Evolutionary conservation across 2,797 vertebrate genomes (phyloP).

Genomic region (Adrianichthys oophorus): DNA sequence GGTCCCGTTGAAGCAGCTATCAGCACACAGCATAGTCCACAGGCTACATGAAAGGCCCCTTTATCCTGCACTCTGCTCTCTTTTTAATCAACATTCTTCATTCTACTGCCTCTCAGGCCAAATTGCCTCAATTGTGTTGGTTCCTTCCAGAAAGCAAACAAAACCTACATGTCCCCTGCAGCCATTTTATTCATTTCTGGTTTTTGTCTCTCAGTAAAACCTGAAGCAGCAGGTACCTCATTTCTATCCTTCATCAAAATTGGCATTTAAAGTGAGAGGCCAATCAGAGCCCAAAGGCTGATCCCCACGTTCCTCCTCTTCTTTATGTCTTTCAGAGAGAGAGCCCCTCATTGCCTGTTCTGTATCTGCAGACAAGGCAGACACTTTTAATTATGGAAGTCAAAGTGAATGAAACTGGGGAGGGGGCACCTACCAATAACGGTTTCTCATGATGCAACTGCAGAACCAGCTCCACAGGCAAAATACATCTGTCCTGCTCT

Average conservation of each 20-base stretch:
- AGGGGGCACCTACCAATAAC: constrained; percentile 64
- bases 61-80: constrained; percentile 61
- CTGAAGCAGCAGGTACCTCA: constrained; percentile 19
- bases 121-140: constrained; percentile 63
- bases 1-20: constrained; percentile 63
- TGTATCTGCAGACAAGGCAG: constrained; percentile 81
- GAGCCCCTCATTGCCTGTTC: constrained; percentile 77
- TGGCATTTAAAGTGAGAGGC: constrained; percentile 65
- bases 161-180: constrained; percentile 5
- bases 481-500: constrained; percentile 62
- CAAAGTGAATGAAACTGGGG: constrained; percentile 70
- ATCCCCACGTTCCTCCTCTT: constrained; percentile 71
- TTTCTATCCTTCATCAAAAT: constrained; percentile 44
- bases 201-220: constrained; percentile 43
- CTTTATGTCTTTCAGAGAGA: constrained; percentile 83
- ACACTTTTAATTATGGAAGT: constrained; percentile 78
- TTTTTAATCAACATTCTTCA: constrained; percentile 67
- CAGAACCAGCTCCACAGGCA: constrained; percentile 67
- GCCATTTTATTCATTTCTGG: constrained; percentile 41
- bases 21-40: constrained; percentile 54
- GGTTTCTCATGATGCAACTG: constrained; percentile 68
- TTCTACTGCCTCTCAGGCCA: constrained; percentile 63
- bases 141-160: constrained; percentile 30
- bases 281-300: constrained; percentile 65
- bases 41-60: constrained; percentile 62